Base-by-base conservation (phyloP, 2,888 invertebrate species). In the Megalurothrips usitatus region DNA sequence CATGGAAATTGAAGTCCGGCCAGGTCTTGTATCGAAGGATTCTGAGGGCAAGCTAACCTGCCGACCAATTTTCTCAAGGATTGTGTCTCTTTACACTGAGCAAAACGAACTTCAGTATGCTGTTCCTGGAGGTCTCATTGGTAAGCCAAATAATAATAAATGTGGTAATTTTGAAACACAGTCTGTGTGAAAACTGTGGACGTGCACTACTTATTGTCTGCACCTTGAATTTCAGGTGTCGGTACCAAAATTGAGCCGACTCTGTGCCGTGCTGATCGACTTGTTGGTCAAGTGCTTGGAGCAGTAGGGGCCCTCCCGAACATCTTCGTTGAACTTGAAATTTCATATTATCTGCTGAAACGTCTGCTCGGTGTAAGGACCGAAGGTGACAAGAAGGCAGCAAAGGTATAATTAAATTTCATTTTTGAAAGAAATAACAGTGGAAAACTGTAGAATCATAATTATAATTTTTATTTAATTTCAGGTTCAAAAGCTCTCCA, bases 211-310 rank as follows among this genome's bases (percentile, higher is more conserved):
- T 28, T 79, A 68, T 81, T 23, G 63, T 80, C 68, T 63, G 81
- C 23, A 63, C 80, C 47, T 23, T 79, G 23, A 79, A 80, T 48
- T 63, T 0, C 83, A 91, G 91, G 98, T 87, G 99, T 99, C 43
- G 99, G 99, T 84, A 99, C 99, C 8, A 97, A 97, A 89, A 99
- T 99, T 86, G 99, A 99, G 87, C 99, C 99, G 1, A 99, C 99
- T 0, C 90, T 99, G 80, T 99, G 99, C 87, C 92, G 99, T 86
- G 99, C 99, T 82, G 99, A 99, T 90, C 93, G 99, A 86, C 92
- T 99, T 86, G 99, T 99, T 3, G 99, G 99, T 80, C 98, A 98
- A 89, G 92, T 97, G 82, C 90, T 98, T 80, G 99, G 99, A 23
- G 98, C 98, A 17, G 98, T 99, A 34, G 98, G 97, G 43, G 95